A percentile compares a stretch with the other conserved stretches of the same genome.
Conservation (phyloP, 1,140 invertebrate species). For the Aphelenchoides besseyi region DNA sequence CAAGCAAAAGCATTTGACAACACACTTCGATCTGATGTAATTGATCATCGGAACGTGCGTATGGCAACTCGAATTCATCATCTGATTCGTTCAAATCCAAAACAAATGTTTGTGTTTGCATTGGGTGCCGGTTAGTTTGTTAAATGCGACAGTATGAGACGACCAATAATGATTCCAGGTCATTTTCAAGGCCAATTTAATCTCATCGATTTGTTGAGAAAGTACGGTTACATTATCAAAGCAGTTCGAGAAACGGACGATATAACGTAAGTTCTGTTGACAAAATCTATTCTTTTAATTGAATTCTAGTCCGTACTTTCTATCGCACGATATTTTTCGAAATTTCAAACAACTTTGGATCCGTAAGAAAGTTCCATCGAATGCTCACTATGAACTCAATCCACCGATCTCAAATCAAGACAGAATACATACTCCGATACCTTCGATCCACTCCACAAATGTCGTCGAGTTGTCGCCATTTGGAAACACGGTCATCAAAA, state of each 20-base stretch:
- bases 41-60: slow-evolving; percentile 20
- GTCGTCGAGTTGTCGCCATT: too few species aligned
- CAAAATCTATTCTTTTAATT: not conserved
- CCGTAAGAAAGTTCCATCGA: not conserved
- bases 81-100: not conserved
- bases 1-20: slow-evolving; percentile 5
- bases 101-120: slow-evolving; percentile 16
- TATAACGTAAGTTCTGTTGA: slow-evolving; percentile 12
- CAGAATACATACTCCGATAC: too few species aligned
- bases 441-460: too few species aligned
- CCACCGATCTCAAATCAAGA: not conserved
- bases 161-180: slow-evolving; percentile 1
- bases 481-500: not conserved
- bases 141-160: not conserved
- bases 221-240: slow-evolving; percentile 16
- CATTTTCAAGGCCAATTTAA: slow-evolving; percentile 16
- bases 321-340: not conserved
- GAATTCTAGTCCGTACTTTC: not conserved
- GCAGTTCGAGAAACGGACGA: not conserved
- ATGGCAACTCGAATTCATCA: slow-evolving; percentile 10
- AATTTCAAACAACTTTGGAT: slow-evolving; percentile 20
- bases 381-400: not conserved
- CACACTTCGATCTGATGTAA: not conserved
- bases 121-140: slow-evolving; percentile 1
- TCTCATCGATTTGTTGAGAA: slow-evolving; percentile 8